Conservation (phyloP, 1,140 invertebrate species). For the Anastrepha obliqua region DNA sequence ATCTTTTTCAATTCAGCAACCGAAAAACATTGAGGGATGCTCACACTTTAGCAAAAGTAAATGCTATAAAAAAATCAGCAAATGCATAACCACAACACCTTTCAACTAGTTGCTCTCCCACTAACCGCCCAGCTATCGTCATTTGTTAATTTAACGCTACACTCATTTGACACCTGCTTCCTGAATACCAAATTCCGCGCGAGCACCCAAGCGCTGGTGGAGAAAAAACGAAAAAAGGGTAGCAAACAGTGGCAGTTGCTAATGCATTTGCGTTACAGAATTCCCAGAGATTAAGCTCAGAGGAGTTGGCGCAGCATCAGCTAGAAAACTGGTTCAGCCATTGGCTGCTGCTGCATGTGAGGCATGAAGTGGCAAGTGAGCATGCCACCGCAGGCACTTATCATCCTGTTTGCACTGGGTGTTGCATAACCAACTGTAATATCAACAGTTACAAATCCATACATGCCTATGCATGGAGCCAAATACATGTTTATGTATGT, state of each 20-base stretch:
- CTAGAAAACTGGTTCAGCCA: neutral
- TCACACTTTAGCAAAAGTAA: neutral
- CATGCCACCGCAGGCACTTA: neutral
- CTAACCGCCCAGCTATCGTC: neutral
- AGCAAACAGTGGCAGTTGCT: neutral
- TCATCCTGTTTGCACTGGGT: neutral
- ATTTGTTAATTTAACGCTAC: constrained; percentile 53
- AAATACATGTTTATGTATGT: neutral
- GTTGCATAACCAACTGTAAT: neutral
- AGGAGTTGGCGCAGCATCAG: neutral
- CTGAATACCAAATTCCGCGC: neutral
- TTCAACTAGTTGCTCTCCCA: neutral
- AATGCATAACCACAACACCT: neutral
- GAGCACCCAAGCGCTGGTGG: neutral
- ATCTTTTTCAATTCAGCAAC: too few relatives aligned
- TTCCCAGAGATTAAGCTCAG: constrained; percentile 10
- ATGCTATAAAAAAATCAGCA: neutral
- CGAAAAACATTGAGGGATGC: neutral
- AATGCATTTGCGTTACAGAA: neutral
- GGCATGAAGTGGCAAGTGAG: neutral
- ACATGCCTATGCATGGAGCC: neutral
- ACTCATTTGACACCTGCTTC: constrained; percentile 38
- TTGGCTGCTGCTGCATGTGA: neutral
- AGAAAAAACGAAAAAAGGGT: neutral
- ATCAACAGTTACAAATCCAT: neutral